Base-by-base conservation (phyloP, 2,888 invertebrate species). In the Tenthredo livida region DNA sequence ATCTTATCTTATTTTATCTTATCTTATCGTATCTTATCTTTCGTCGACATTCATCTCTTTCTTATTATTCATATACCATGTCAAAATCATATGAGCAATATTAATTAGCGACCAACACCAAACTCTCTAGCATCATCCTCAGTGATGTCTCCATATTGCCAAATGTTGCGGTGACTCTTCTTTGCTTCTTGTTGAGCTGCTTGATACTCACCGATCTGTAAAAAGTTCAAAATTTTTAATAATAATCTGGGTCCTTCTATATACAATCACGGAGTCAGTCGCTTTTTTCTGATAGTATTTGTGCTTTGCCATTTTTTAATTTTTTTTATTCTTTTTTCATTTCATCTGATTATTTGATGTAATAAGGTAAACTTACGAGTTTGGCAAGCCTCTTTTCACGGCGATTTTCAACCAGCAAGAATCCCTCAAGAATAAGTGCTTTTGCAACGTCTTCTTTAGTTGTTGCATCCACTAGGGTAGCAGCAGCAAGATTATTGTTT, bases 141-240 rank as follows among this genome's bases (percentile, higher is more conserved):
- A 86, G 97, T 97, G 94, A 99, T 98, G 94, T 99, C 99, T n/a
- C 99, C 99, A 93, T 99, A 99, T 92, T 97, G 97, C 99, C 99
- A 99, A 90, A 99, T 97, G 94, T 97, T 97, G 90, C 96, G 95
- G 93, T 98, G 98, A 89, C 96, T 96, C 90, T 96, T 96, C 94
- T 97, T 97, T 33, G 99, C 99, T 88, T 96, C 95, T 87, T 97
- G 97, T 93, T 99, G 97, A 72, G 98, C 98, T 85, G 96, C 96
- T 91, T 95, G 95, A 94, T 99, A 99, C 90, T 98, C 97, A 67
- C 95, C 94, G 86, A 97, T 92, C 95, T 96, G 90, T 78, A 94
- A 88, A 25, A 84, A 50, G 15, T 50, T 75, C 78, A 15, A 43
- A 83, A 84, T 67, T 78, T 78, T 86, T 84, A 50, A 17, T 72